These are phyloP conservation scores for Cyanocitta stelleri DNA, from an alignment of 2,113 vertebrate genomes.

Conservation along the genomic window DNA sequence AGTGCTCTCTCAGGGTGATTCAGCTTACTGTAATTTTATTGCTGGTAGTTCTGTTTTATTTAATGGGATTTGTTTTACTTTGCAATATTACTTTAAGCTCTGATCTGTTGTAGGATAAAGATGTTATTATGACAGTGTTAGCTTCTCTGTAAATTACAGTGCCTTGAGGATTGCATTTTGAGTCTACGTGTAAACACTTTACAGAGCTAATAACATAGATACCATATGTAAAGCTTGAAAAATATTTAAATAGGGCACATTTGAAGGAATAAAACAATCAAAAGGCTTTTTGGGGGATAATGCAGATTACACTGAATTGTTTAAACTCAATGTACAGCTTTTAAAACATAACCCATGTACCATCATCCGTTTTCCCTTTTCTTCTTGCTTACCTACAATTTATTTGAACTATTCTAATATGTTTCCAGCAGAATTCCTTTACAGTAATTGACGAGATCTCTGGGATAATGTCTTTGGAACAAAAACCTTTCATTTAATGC, in stretches of 20 bases:
- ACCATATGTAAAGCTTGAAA: conserved; percentile 21
- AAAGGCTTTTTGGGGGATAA: conserved; percentile 59
- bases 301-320: conserved; percentile 57
- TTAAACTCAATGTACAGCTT: conserved; percentile 50
- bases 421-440: conserved; percentile 29
- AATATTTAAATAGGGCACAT: conserved; percentile 55
- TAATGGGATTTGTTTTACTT: conserved; percentile 45
- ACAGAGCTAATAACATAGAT: conserved; percentile 52
- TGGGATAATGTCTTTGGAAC: conserved; percentile 26
- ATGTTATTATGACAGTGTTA: conserved; percentile 51
- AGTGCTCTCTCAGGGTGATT: not conserved
- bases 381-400: not conserved
- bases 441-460: not conserved
- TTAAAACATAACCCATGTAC: conserved; percentile 3
- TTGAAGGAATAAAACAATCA: conserved; percentile 65
- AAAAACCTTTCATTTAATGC: not conserved
- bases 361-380: not conserved
- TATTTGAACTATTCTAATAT: not conserved
- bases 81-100: conserved; percentile 11
- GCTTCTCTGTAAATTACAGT: conserved; percentile 42
- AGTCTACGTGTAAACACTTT: conserved; percentile 53
- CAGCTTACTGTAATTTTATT: not conserved
- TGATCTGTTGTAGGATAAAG: conserved; percentile 39
- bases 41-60: conserved; percentile 28
- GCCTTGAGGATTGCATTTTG: conserved; percentile 42